These are phyloP conservation scores for Lordiphosa stackelbergi DNA, from an alignment of 1,140 invertebrate genomes.

Conservation along the genomic window DNA sequence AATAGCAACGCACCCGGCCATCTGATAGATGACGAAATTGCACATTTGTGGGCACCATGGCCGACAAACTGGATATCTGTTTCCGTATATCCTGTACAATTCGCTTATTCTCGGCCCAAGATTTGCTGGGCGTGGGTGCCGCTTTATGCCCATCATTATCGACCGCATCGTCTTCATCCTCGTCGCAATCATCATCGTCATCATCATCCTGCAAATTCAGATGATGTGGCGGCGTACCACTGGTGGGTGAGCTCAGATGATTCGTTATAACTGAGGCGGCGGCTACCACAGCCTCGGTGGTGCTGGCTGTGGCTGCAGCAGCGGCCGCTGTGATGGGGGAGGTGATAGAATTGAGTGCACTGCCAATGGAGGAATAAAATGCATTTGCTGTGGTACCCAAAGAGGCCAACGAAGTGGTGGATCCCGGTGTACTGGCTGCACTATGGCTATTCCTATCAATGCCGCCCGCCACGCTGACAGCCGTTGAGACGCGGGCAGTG, in stretches of 20 bases:
- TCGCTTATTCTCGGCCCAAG: slow-evolving; percentile 88
- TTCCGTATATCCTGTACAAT: slow-evolving; percentile 90
- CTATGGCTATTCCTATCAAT: slow-evolving; percentile 53
- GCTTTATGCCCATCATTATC: slow-evolving; percentile 64
- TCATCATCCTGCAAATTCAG: slow-evolving; percentile 58
- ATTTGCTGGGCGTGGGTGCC: slow-evolving; percentile 77
- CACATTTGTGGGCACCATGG: slow-evolving; percentile 87
- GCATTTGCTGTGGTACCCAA: slow-evolving; percentile 72
- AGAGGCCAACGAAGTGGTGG: slow-evolving; percentile 62
- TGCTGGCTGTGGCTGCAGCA: slow-evolving; percentile 66
- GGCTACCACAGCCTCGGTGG: slow-evolving; percentile 63
- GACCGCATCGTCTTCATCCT: slow-evolving; percentile 68
- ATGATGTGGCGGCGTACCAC: slow-evolving; percentile 63
- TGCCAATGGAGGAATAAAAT: slow-evolving; percentile 71
- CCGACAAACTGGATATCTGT: slow-evolving; percentile 85
- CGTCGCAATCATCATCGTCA: slow-evolving; percentile 53
- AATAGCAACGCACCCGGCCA: slow-evolving; percentile 90
- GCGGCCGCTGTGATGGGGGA: slow-evolving; percentile 69
- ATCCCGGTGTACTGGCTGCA: slow-evolving; percentile 63
- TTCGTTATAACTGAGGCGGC: slow-evolving; percentile 72
- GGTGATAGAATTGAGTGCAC: slow-evolving; percentile 69
- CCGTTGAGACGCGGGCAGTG: slow-evolving; percentile 61
- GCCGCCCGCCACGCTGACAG: slow-evolving; percentile 52
- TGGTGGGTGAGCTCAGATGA: slow-evolving; percentile 71
- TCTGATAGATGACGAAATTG: slow-evolving; percentile 87